Percentiles rank a stretch among this genome's conserved stretches.
Evolutionary conservation across 2,888 invertebrate genomes (phyloP).

Genomic region (Blastobasis adustella): DNA sequence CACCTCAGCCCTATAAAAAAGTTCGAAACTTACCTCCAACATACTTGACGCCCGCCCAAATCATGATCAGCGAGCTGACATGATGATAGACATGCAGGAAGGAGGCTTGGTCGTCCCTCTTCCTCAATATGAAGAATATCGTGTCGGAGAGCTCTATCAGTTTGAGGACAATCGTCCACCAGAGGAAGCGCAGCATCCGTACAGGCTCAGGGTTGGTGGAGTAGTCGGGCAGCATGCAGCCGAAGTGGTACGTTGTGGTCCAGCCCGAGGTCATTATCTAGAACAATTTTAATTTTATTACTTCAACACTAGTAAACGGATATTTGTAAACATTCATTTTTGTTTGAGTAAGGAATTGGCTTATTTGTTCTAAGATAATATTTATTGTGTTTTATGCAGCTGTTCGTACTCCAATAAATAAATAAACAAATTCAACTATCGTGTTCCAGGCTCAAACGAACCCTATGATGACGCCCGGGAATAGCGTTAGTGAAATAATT

Average conservation of each 20-base stretch:
- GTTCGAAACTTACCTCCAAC: constrained; percentile 74
- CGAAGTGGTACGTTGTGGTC: constrained; percentile 75
- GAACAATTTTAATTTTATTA: no score
- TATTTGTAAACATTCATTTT: no score
- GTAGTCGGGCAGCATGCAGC: constrained; percentile 83
- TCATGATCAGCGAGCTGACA: constrained; percentile 71
- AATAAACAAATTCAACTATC: no score
- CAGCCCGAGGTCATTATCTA: constrained; percentile 79
- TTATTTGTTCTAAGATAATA: no score
- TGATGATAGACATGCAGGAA: constrained; percentile 85
- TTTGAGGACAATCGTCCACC: constrained; percentile 80
- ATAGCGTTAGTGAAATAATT: no score
- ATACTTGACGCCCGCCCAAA: constrained; percentile 77
- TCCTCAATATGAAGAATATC: constrained; percentile 80
- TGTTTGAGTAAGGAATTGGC: no score
- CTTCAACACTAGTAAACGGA: no score
- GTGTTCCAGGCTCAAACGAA: no score
- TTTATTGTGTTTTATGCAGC: no score
- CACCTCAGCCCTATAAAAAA: not conserved
- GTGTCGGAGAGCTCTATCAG: constrained; percentile 81
- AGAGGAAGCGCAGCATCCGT: constrained; percentile 71
- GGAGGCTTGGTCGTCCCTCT: constrained; percentile 81
- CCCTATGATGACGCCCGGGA: no score
- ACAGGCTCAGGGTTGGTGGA: constrained; percentile 78
- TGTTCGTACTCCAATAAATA: no score